Evolutionary conservation across 2,888 invertebrate species (phyloP), one percentile per base, ranked within the genome.

Genomic region (Pheosia gnoma): DNA sequence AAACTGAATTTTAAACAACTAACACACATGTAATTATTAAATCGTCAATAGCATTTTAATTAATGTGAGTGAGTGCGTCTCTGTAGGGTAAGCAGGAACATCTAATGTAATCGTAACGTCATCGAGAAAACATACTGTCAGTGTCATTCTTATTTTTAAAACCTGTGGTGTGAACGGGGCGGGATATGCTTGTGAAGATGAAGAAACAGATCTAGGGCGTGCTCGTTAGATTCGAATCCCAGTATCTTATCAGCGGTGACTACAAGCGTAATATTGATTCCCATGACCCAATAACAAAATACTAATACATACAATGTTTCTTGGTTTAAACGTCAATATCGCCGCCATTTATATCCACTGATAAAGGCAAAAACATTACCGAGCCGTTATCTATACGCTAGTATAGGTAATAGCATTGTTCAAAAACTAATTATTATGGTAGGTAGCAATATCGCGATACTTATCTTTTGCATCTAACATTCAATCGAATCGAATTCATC

Each of bases 281-380:
- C 70, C 70, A 53, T 74, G 75, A 77, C 77, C 67, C 53, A 68
- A 76, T 70, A 65, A 67, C 58, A 57, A 66, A 61, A 5, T 7
- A 39, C 37, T 53, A 64, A 65, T 61, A 49, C 59, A 39, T 45
- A 38, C 68, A 70, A 68, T 63, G 68, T 49, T 9, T 1, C 9
- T 43, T 25, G 25, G 10, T 43, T 64, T 69, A 67, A 77, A 56
- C 59, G 43, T 63, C 47, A 68, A 63, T 63, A 60, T 58, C 51
- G 47, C 52, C 60, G 56, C 57, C 51, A 0, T 38, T 38, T 38
- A 38, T 54, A n/a, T 3, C 11, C 10, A 47, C 38, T 11, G 38
- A 37, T 54, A 38, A 38, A 6, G 5, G 7, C 11, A 10, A 38
- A n/a, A 37, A 9, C 54, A 38, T 38, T 11, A 54, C 6, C 37